These are phyloP conservation scores for Microchrysa polita DNA, from an alignment of 2,888 invertebrate species.

Conservation along the genomic window DNA sequence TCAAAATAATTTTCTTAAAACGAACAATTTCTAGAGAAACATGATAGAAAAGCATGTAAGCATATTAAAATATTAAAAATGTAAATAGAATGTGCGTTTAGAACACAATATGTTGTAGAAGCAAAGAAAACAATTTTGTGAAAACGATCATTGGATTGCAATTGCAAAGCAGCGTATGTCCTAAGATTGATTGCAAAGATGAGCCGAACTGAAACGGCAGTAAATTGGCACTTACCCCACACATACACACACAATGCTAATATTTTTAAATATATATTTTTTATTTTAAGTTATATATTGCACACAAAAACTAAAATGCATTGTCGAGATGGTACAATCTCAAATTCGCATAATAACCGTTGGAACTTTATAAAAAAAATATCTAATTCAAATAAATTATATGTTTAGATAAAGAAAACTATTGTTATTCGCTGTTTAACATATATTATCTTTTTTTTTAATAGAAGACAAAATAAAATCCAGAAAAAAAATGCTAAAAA, in stretches of 20 bases:
- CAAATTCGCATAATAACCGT: too few species aligned
- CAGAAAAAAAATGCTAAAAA: neutral
- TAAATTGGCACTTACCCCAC: too few species aligned
- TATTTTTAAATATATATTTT: too few species aligned
- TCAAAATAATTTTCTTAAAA: slow-evolving; percentile 36
- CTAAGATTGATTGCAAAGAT: neutral
- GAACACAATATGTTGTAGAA: slow-evolving; percentile 11
- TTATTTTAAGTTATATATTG: too few species aligned
- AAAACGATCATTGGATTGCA: too few species aligned
- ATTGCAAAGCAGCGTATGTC: neutral
- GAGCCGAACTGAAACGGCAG: neutral
- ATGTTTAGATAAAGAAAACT: neutral
- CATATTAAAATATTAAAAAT: slow-evolving; percentile 13
- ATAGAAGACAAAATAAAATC: too few species aligned
- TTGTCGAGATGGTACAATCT: too few species aligned
- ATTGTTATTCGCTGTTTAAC: neutral
- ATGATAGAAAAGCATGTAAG: slow-evolving; percentile 3
- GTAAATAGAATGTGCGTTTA: slow-evolving; percentile 23
- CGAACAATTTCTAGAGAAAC: too few species aligned
- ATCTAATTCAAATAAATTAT: too few species aligned
- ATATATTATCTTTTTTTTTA: neutral
- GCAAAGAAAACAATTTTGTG: neutral
- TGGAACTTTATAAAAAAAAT: too few species aligned
- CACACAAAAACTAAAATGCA: too few species aligned
- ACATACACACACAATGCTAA: too few species aligned